Conservation (phyloP, 2,888 invertebrate species). For the Matsumyia berberina region DNA sequence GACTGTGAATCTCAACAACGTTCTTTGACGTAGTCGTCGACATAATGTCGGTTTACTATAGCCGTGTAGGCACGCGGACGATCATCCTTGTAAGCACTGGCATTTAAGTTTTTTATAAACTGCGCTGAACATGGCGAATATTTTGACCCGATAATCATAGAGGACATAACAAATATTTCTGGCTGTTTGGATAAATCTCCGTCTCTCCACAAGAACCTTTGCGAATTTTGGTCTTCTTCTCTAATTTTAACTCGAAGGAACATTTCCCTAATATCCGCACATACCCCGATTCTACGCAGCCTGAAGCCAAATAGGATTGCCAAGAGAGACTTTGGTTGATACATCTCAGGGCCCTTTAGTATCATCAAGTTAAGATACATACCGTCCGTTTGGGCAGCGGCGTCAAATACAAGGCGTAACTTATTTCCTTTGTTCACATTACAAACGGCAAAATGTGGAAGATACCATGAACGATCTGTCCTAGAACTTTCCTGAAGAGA, state of each 20-base stretch:
- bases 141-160: constrained; percentile 71
- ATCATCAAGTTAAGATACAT: background rate
- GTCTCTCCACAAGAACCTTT: constrained; percentile 63
- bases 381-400: background rate
- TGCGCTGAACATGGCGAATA: no score
- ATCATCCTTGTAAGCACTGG: no score
- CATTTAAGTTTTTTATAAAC: no score
- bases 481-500: background rate
- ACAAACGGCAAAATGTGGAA: background rate
- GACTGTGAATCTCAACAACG: constrained; percentile 28
- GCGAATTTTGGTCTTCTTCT: background rate
- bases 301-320: background rate
- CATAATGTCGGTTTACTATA: no score
- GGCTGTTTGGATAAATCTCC: constrained; percentile 1
- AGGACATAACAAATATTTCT: background rate
- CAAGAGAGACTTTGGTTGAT: background rate
- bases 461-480: constrained; percentile 6
- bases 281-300: background rate
- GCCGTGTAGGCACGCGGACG: no score
- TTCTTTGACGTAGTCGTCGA: no score
- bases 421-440: constrained; percentile 4
- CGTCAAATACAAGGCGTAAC: background rate
- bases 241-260: background rate
- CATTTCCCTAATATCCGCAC: background rate
- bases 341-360: no score